Base-by-base conservation (phyloP, 2,797 vertebrate genomes). In the Etheostoma perlongum region DNA sequence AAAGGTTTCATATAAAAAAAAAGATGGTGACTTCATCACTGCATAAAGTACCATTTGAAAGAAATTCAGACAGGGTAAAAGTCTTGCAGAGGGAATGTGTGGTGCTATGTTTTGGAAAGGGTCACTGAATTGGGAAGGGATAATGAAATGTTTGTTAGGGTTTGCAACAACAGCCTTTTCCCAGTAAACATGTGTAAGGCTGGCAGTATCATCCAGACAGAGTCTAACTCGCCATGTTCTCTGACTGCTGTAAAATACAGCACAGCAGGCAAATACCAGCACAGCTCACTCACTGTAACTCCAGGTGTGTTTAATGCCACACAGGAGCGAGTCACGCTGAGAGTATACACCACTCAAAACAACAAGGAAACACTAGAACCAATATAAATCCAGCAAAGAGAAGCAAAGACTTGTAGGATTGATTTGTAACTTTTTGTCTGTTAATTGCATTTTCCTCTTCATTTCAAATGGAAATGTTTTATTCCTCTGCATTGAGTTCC, bases 251-350 rank as follows among this genome's bases (percentile, higher is more conserved):
- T 19, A 49, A 21, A 72, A 67, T 49, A 21, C 8, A n/a, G 36
- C 57, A 1, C 77, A 77, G 70, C 46, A 6, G 66, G 48, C 23
- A 65, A 80, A 86, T 72, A 75, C 76, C 79, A 64, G 57, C 40
- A 51, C 42, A 25, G 75, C 9, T 47, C 67, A 67, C 75, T 85
- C 84, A 80, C 79, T 72, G 53, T 23, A 51, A 72, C 15, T 83
- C 74, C 78, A 84, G 85, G 82, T 88, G 86, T 78, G 63, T 65
- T 74, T 64, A 72, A 74, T 75, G 66, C 61, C 74, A 62, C 53
- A 66, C 62, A 67, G 67, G 52, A 78, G 60, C 71, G 42, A 86
- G 69, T 82, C 82, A 86, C 1, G 2, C 55, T 48, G 70, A 19
- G 25, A 64, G 68, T 10, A 78, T 74, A 85, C 64, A 2, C 46